Conservation (phyloP, 2,113 vertebrate genomes). For the Noctilio leporinus region DNA sequence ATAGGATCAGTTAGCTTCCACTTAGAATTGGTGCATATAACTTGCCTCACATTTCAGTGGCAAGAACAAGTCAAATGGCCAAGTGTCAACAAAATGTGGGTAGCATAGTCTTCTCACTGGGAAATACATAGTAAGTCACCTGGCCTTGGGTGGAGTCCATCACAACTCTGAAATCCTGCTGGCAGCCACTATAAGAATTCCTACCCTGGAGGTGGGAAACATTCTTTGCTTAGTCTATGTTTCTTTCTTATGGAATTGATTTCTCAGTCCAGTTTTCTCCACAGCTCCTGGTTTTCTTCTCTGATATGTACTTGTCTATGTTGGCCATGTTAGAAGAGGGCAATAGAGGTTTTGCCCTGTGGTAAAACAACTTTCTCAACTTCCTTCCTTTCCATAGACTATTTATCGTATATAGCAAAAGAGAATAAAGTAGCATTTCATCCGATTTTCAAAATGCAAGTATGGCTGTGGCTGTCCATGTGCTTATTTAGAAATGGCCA, state of each 20-base stretch:
- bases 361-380: neutral
- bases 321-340: neutral
- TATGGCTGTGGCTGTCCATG: neutral
- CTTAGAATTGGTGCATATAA: neutral
- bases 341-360: neutral
- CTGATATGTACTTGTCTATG: neutral
- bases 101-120: neutral
- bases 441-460: neutral
- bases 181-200: neutral
- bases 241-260: neutral
- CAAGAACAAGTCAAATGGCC: neutral
- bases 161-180: neutral
- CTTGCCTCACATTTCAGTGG: neutral
- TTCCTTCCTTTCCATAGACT: neutral
- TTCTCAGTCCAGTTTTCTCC: neutral
- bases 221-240: neutral
- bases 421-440: neutral
- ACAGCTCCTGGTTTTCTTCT: neutral
- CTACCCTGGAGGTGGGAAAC: neutral
- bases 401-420: neutral
- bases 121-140: neutral
- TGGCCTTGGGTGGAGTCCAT: neutral
- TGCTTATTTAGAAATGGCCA: neutral
- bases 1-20: neutral
- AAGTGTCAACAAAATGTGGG: neutral